A percentile compares a stretch with the other conserved stretches of the same genome.
These are phyloP conservation scores for Menidia menidia DNA, from an alignment of 2,797 vertebrate genomes.

Conservation along the genomic window DNA sequence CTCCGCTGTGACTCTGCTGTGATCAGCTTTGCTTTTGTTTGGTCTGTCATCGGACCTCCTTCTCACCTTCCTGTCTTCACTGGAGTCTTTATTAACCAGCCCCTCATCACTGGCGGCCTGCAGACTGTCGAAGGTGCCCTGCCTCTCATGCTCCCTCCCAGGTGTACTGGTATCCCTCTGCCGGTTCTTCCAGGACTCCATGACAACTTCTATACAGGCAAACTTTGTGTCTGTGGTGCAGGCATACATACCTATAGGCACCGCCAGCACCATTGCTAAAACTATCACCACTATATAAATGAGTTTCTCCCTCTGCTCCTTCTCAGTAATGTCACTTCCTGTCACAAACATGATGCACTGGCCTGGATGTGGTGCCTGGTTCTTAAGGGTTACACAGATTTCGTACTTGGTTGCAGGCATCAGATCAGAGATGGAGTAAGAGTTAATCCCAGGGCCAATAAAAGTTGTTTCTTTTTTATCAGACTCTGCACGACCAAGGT, in stretches of 20 bases:
- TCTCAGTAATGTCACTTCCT: slow-evolving; percentile 86
- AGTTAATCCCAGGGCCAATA: slow-evolving; percentile 89
- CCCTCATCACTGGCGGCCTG: slow-evolving; percentile 84
- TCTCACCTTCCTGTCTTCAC: slow-evolving; percentile 73
- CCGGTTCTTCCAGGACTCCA: slow-evolving; percentile 67
- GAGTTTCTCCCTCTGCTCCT: slow-evolving; percentile 89
- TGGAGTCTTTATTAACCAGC: slow-evolving; percentile 80
- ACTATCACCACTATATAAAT: slow-evolving; percentile 92
- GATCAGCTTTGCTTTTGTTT: slow-evolving; percentile 70
- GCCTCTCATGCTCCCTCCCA: slow-evolving; percentile 68
- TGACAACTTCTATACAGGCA: slow-evolving; percentile 79
- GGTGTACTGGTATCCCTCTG: slow-evolving; percentile 53
- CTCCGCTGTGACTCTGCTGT: slow-evolving; percentile 74
- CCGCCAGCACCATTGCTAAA: slow-evolving; percentile 88
- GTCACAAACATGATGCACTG: slow-evolving; percentile 92
- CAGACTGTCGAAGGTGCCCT: slow-evolving; percentile 86
- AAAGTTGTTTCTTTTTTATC: slow-evolving; percentile 85
- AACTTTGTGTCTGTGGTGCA: slow-evolving; percentile 87
- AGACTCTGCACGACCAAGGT: slow-evolving; percentile 80
- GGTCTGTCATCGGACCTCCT: slow-evolving; percentile 75
- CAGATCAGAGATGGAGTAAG: slow-evolving; percentile 87
- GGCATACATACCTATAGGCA: slow-evolving; percentile 89
- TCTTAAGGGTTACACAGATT: slow-evolving; percentile 88
- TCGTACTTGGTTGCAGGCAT: slow-evolving; percentile 90
- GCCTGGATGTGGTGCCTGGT: slow-evolving; percentile 78